Evolutionary conservation across 2,113 vertebrate species (phyloP).

Genomic region (Chrysochloris asiatica): DNA sequence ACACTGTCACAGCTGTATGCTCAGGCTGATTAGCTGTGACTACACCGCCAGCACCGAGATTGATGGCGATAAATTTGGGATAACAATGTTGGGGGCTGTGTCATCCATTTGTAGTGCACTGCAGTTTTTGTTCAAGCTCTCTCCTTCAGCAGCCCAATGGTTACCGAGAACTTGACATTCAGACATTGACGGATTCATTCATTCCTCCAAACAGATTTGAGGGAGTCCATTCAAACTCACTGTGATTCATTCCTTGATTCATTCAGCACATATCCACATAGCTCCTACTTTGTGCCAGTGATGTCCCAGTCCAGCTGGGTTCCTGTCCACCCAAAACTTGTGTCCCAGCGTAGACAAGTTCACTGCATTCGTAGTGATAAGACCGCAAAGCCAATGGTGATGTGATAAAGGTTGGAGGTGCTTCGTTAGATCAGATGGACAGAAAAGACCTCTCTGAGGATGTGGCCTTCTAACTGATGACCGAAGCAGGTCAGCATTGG

Average conservation of each 20-base stretch:
- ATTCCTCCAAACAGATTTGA: neutral
- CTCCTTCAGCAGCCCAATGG: neutral
- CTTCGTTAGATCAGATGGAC: too few relatives aligned
- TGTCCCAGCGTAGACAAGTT: neutral
- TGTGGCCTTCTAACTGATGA: neutral
- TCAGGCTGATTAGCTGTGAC: constrained; percentile 76
- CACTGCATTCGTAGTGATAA: neutral
- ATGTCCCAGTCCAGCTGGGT: neutral
- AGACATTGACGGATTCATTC: neutral
- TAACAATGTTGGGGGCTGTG: constrained; percentile 58
- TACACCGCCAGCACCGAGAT: neutral
- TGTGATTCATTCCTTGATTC: neutral
- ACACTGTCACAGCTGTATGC: constrained; percentile 76
- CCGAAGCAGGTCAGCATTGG: neutral
- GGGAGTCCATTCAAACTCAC: neutral
- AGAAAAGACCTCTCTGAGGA: neutral
- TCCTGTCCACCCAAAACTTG: neutral
- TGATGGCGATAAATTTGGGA: constrained; percentile 72
- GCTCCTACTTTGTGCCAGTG: neutral
- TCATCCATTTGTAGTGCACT: neutral
- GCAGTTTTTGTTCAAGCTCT: constrained; percentile 10
- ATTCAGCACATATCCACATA: neutral
- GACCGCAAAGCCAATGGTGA: neutral
- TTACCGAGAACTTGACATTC: neutral
- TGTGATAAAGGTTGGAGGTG: neutral